A percentile compares a stretch with the other conserved stretches of the same genome.
Conservation (phyloP, 1,140 invertebrate species). For the Sarcophaga bullata region DNA sequence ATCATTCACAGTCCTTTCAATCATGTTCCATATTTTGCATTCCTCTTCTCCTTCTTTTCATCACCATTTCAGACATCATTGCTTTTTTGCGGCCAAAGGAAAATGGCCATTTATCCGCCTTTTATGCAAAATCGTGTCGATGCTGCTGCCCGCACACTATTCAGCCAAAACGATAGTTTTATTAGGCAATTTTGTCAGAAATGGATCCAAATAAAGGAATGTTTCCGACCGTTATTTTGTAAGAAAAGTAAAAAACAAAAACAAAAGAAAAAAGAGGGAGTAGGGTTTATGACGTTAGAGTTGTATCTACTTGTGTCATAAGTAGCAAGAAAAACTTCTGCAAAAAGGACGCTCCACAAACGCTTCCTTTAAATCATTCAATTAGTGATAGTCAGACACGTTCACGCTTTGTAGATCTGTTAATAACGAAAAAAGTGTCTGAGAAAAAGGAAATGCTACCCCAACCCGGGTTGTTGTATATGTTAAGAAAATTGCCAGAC, state of each 20-base stretch:
- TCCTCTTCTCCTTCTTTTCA: slow-evolving; percentile 7
- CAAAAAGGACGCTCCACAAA: too few species aligned
- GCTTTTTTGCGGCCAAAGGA: slow-evolving; percentile 63
- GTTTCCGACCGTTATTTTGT: slow-evolving; percentile 60
- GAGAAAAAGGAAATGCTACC: too few species aligned
- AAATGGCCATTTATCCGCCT: slow-evolving; percentile 63
- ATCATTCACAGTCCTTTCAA: neutral
- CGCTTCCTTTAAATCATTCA: too few species aligned
- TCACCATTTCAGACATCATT: slow-evolving; percentile 55
- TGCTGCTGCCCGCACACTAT: slow-evolving; percentile 52
- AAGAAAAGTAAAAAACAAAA: neutral
- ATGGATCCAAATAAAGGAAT: slow-evolving; percentile 62
- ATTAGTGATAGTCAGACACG: too few species aligned
- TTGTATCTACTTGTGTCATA: too few species aligned
- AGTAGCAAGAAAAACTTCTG: too few species aligned
- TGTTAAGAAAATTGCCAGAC: too few species aligned
- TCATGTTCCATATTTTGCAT: neutral
- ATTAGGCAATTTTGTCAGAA: slow-evolving; percentile 60
- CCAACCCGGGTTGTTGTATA: too few species aligned
- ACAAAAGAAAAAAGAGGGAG: too few species aligned
- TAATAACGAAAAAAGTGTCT: too few species aligned
- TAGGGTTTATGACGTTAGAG: too few species aligned
- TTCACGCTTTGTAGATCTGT: too few species aligned
- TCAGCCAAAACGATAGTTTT: slow-evolving; percentile 57
- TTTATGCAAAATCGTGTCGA: slow-evolving; percentile 60